A percentile compares a stretch with the other conserved stretches of the same genome.
Evolutionary conservation across 2,113 vertebrate species (phyloP).

Genomic region (Lipophrys pholis): DNA sequence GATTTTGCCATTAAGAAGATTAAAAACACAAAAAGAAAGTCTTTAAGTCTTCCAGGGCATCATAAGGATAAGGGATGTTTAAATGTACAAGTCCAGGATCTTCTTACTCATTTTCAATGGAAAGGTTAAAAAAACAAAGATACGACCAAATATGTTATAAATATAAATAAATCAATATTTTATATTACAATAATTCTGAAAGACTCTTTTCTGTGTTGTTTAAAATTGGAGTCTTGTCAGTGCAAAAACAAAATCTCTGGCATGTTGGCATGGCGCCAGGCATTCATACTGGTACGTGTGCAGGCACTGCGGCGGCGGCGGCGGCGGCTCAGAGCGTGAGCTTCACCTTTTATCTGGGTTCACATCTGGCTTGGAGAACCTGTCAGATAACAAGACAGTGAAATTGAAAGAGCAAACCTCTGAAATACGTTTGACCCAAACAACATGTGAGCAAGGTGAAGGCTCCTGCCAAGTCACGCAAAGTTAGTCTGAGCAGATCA

Average conservation of each 20-base stretch:
- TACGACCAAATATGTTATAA: no score
- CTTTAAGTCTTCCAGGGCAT: no score
- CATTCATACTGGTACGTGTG: constrained; percentile 1
- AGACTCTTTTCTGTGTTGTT: constrained; percentile 43
- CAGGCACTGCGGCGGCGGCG: constrained; percentile 31
- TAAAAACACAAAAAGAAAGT: constrained; percentile 38
- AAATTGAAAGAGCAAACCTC: constrained; percentile 79
- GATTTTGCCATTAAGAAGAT: constrained; percentile 31
- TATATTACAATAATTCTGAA: constrained; percentile 43
- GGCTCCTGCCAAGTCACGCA: constrained; percentile 87
- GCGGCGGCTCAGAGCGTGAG: no score
- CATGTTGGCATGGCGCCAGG: constrained; percentile 49
- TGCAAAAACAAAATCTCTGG: constrained; percentile 36
- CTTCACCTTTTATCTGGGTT: constrained; percentile 73
- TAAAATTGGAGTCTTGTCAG: constrained; percentile 51
- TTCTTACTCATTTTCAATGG: constrained; percentile 36
- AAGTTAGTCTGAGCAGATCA: constrained; percentile 85
- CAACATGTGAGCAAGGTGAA: constrained; percentile 83
- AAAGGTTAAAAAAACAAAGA: no score
- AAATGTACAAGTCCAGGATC: constrained; percentile 27
- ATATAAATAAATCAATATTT: no score
- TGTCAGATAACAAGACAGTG: constrained; percentile 77
- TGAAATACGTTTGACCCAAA: constrained; percentile 83
- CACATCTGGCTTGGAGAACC: constrained; percentile 83
- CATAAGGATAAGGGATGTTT: constrained; percentile 30